Evolutionary conservation across 2,113 vertebrate species (phyloP), one percentile per base, ranked within the genome.

Genomic region (Hystrix cristata): DNA sequence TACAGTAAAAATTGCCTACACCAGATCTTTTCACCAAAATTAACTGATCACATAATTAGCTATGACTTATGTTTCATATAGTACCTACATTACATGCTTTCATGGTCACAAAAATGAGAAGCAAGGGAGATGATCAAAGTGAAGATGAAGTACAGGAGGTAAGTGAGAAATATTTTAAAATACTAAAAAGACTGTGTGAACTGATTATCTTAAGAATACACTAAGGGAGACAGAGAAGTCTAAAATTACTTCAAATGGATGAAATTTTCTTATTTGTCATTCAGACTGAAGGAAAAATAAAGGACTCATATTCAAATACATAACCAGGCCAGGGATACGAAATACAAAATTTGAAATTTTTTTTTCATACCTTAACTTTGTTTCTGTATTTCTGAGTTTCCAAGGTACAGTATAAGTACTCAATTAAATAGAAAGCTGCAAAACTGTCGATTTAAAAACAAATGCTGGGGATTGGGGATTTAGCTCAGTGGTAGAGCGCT

Each of bases 371-470:
- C 6, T 48, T 64, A 87, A 87, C 11, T 91, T 95, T 95, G 79
- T 67, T 69, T 83, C 46, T 88, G 0, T 86, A 76, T 83, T 96
- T 94, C 55, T 95, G 69, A 95, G 60, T 79, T 95, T 31, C 95
- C 25, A 87, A 27, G 59, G 14, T 64, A 86, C 13, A 55, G 29
- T 83, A 5, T 23, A 87, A 59, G 69, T 43, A 60, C 8, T 16
- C 3, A 76, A 18, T 46, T 94, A 96, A 83, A 89, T 43, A 65
- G 4, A 81, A 46, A 69, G 74, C 31, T 91, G 43, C 93, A 90
- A 92, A 84, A 27, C 8, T 76, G 3, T 91, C 29, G 95, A 79
- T 90, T 87, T 95, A 74, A 96, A 94, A 81, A 46, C 62, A 93
- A 78, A 78, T 25, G 38, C 38, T 65, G 15, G 15, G 15, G 57